These are phyloP conservation scores for Gila robusta DNA, from an alignment of 2,797 vertebrate genomes.

Conservation along the genomic window DNA sequence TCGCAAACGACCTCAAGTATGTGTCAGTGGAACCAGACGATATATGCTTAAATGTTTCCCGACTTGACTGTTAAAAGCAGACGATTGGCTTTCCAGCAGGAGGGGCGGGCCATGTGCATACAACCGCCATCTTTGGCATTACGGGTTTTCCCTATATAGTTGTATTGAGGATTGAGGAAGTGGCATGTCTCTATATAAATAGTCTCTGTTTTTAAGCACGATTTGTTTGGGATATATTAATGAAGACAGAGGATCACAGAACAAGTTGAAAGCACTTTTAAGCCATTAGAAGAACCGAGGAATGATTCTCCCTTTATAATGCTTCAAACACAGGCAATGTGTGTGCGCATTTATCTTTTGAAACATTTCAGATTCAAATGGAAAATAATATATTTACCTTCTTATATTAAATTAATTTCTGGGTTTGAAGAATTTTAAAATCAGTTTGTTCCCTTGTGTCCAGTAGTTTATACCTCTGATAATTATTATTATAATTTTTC, in stretches of 20 bases:
- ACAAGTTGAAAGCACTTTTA: neutral
- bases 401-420: conserved; percentile 63
- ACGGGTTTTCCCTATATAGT: too few species aligned
- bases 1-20: too few species aligned
- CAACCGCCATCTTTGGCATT: too few species aligned
- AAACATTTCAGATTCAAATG: conserved; percentile 45
- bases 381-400: conserved; percentile 54
- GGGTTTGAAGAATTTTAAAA: conserved; percentile 63
- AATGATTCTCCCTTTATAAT: neutral
- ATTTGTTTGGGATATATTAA: neutral
- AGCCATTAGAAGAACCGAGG: neutral
- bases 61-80: too few species aligned
- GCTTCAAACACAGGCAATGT: neutral
- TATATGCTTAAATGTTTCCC: too few species aligned
- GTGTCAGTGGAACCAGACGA: too few species aligned
- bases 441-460: conserved; percentile 60
- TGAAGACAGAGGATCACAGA: neutral
- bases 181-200: too few species aligned
- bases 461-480: neutral
- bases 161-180: too few species aligned
- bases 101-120: too few species aligned
- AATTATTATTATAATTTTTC: neutral
- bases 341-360: neutral
- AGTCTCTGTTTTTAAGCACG: neutral
- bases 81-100: too few species aligned